Conservation (phyloP, 2,888 invertebrate species). For the Melieria crassipennis region DNA sequence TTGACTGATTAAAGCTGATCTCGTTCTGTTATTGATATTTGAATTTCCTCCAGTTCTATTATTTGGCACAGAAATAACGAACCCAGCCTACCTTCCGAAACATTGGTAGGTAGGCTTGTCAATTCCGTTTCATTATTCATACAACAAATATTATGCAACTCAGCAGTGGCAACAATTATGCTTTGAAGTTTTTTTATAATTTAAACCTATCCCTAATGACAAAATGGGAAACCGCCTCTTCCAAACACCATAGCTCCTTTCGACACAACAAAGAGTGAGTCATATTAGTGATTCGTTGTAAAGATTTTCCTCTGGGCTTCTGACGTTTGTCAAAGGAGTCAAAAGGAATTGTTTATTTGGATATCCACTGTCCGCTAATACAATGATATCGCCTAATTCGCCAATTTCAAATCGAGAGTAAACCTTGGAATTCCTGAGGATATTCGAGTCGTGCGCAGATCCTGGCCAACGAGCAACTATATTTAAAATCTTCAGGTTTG, state of each 20-base stretch:
- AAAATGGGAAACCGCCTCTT: constrained; percentile 36
- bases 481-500: constrained; percentile 23
- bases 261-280: constrained; percentile 33
- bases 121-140: background rate
- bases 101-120: too few relatives aligned
- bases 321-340: constrained; percentile 19
- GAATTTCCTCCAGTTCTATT: too few relatives aligned
- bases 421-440: constrained; percentile 35
- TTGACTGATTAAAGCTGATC: too few relatives aligned
- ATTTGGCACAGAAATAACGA: too few relatives aligned
- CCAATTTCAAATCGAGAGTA: constrained; percentile 30
- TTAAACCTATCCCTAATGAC: constrained; percentile 32
- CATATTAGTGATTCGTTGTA: constrained; percentile 32
- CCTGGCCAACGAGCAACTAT: constrained; percentile 38
- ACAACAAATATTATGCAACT: constrained; percentile 34
- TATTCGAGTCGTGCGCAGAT: constrained; percentile 35
- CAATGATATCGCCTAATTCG: constrained; percentile 33
- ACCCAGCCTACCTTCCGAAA: too few relatives aligned
- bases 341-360: constrained; percentile 27
- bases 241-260: constrained; percentile 35
- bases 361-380: constrained; percentile 39
- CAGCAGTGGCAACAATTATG: constrained; percentile 35
- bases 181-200: constrained; percentile 30
- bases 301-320: constrained; percentile 17
- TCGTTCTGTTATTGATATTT: too few relatives aligned